Evolutionary conservation across 2,888 invertebrate genomes (phyloP).

Genomic region (Odontothrips loti): DNA sequence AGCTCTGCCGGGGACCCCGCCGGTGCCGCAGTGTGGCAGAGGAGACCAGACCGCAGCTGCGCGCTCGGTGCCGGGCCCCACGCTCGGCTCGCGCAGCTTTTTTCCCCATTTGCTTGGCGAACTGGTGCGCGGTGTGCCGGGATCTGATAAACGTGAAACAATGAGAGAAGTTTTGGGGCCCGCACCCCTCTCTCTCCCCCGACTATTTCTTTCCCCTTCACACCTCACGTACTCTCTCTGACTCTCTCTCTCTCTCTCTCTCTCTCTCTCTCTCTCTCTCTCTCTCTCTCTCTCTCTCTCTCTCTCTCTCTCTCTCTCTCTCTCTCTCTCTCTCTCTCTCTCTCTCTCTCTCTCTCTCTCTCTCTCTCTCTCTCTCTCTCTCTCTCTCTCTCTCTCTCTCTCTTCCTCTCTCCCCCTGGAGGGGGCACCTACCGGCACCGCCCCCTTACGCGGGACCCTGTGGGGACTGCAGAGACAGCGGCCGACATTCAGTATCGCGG

Average conservation of each 20-base stretch:
- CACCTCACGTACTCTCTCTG: background rate
- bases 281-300: background rate
- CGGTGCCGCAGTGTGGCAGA: too few species aligned
- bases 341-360: background rate
- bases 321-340: background rate
- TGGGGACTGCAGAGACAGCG: too few species aligned
- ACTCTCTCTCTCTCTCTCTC: background rate
- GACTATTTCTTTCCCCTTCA: too few species aligned
- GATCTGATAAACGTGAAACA: constrained; percentile 25
- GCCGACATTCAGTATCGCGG: too few species aligned
- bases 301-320: background rate
- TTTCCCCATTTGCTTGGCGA: background rate
- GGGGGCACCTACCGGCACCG: too few species aligned
- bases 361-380: background rate
- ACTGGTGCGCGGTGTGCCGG: background rate
- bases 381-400: background rate
- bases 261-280: background rate
- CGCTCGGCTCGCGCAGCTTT: background rate
- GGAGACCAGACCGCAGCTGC: too few species aligned
- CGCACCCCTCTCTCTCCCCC: background rate
- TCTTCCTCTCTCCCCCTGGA: background rate
- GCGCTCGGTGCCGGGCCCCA: background rate
- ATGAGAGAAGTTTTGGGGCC: background rate
- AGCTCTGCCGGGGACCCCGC: too few species aligned
- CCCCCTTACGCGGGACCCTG: too few species aligned